A percentile compares a stretch with the other conserved stretches of the same genome.
Evolutionary conservation across 2,797 vertebrate species (phyloP).

Genomic region (Limnodromus scolopaceus): DNA sequence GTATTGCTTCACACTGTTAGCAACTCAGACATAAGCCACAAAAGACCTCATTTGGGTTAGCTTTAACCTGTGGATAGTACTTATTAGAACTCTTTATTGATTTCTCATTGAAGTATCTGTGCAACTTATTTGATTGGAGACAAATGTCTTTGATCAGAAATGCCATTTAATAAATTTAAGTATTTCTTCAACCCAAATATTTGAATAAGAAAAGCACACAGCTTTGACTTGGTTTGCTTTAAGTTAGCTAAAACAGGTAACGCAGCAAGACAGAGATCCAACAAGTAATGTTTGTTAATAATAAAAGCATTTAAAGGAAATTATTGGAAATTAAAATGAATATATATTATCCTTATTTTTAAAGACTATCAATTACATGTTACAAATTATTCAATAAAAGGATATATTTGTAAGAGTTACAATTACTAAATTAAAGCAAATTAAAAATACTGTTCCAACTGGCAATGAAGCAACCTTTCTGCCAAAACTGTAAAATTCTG

Average conservation of each 20-base stretch:
- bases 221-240: neutral
- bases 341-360: neutral
- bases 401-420: neutral
- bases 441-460: constrained; percentile 8
- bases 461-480: constrained; percentile 27
- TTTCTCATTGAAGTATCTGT: neutral
- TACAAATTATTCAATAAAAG: neutral
- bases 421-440: constrained; percentile 40
- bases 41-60: neutral
- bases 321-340: neutral
- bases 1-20: neutral
- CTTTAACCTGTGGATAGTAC: neutral
- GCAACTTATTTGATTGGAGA: neutral
- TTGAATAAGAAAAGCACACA: neutral
- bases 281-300: neutral
- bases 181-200: neutral
- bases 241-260: neutral
- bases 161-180: neutral
- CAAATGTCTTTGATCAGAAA: neutral
- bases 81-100: neutral
- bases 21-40: neutral
- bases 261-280: neutral
- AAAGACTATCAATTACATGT: neutral
- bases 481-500: constrained; percentile 16
- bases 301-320: neutral